A percentile compares a stretch with the other conserved stretches of the same genome.
phyloP scores from a whole-genome alignment of 2,888 invertebrate species.

The Nomada flava region DNA sequence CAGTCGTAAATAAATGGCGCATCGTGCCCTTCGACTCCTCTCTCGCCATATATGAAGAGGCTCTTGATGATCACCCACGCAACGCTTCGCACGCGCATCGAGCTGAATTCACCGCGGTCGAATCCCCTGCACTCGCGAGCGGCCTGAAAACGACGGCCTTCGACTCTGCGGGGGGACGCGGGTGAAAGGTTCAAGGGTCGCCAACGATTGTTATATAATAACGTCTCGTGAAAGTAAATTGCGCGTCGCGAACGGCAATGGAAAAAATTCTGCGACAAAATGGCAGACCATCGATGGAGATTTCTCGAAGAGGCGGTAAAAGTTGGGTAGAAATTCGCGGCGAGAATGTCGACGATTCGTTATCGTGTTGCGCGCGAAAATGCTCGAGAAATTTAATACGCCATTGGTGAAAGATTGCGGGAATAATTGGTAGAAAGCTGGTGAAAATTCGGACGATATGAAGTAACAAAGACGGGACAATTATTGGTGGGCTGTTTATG shows the following conservation, averaged over 20 bases:
- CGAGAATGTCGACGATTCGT: background rate
- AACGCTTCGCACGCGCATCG: constrained; percentile 40
- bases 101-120: constrained; percentile 35
- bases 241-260: background rate
- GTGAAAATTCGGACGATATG: background rate
- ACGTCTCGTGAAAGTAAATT: constrained; percentile 48
- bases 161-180: constrained; percentile 39
- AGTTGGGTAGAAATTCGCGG: background rate
- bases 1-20: constrained; percentile 73
- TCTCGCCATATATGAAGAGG: constrained; percentile 71
- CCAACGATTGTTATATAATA: constrained; percentile 57
- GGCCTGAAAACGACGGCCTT: constrained; percentile 54
- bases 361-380: background rate
- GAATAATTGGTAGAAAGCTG: background rate
- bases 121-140: constrained; percentile 4
- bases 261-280: background rate
- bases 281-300: background rate
- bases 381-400: background rate
- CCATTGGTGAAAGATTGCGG: background rate
- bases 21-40: constrained; percentile 66
- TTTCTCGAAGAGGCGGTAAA: background rate
- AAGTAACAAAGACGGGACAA: background rate
- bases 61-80: constrained; percentile 71
- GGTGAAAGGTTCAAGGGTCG: constrained; percentile 54
- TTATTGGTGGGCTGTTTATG: constrained; percentile 19